phyloP scores from a whole-genome alignment of 2,113 vertebrate genomes.

The Podiceps cristatus region DNA sequence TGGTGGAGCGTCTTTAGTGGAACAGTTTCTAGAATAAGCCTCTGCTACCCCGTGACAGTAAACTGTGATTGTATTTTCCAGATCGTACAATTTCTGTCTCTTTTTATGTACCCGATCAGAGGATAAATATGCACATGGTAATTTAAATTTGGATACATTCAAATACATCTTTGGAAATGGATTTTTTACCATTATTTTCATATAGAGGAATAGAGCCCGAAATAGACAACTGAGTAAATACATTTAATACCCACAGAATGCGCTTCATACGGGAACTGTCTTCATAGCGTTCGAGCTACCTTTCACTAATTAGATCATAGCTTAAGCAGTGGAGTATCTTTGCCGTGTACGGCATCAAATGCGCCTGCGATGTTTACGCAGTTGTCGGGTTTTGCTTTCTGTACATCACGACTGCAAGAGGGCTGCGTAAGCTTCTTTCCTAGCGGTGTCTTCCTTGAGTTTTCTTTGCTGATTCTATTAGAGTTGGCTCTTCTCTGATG shows the following conservation, averaged over 20 bases:
- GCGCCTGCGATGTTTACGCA: not conserved
- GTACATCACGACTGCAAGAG: not conserved
- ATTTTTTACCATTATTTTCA: not conserved
- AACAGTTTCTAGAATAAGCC: not conserved
- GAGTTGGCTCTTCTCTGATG: not conserved
- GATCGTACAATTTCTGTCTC: not conserved
- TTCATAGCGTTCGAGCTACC: not conserved
- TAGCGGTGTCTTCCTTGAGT: not conserved
- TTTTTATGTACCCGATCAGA: not conserved
- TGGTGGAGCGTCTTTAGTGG: not conserved
- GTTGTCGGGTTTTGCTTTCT: not conserved
- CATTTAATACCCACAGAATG: not conserved
- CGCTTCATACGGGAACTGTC: accelerated
- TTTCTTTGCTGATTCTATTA: not conserved
- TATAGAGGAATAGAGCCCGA: not conserved
- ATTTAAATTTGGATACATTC: not conserved
- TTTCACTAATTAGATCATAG: not conserved
- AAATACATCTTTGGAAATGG: not conserved
- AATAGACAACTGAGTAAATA: not conserved
- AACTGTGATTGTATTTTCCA: not conserved
- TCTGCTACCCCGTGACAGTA: accelerated
- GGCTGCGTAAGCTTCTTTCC: not conserved
- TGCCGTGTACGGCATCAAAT: not conserved
- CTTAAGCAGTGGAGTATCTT: not conserved
- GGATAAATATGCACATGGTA: not conserved